Base-by-base conservation (phyloP, 2,888 invertebrate species). In the Drosophila monieri region DNA sequence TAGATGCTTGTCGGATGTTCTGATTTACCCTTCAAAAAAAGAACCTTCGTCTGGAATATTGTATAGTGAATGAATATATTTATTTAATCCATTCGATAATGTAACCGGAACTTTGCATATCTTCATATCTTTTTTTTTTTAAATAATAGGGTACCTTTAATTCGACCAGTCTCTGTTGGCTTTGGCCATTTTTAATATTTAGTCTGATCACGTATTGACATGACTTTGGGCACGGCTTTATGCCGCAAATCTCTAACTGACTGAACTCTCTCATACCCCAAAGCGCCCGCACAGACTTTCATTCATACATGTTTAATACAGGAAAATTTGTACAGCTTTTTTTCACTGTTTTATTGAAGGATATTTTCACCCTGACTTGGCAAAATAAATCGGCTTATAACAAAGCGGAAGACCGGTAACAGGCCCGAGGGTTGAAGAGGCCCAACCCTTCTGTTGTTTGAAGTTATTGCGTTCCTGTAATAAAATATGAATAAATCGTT, bases 341-440 rank as follows among this genome's bases (percentile, higher is more conserved):
- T 37, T 30, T 35, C 57, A 60, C 64, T 61, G 78, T 81, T 83
- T 71, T 74, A 74, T 71, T 71, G 74, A 77, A 68, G 41, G 41
- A 46, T 49, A 64, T 80, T 75, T 74, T 72, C 68, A 62, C 56
- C 48, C 67, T 46, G 57, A 52, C 47, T 52, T 39, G 53, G 69
- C 65, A 76, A 73, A 80, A 85, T 68, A 87, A 80, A 85, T 87
- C 85, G 81, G 75, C 62, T 60, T 65, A 67, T 48, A 64, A 62
- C 67, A 53, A 35, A 56, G 25, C 21, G 14, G 21, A 44, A 21
- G 56, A 10, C 9, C 30, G 41, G n/a, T 23, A 51, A 51, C 49
- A 67, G 6, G 5, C 8, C n/a, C 10, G 8, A 10, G 41, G 15
- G 41, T 12, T 37, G 14, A 14, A 6, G 37, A 10, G 32, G 12